Conservation (phyloP, 2,888 invertebrate genomes). For the Ochropleura plecta region DNA sequence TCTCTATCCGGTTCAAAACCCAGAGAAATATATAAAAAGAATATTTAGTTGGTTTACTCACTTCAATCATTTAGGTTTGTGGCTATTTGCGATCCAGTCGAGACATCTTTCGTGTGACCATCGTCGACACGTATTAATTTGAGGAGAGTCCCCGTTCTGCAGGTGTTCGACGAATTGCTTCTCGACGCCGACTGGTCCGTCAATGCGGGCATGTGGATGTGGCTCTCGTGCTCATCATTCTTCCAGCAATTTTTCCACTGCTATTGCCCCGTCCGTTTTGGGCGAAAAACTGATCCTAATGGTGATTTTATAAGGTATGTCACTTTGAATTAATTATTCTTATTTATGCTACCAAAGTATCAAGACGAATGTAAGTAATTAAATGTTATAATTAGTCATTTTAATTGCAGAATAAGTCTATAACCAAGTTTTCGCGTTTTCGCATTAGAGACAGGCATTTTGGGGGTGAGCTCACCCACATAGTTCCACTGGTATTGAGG, state of each 20-base stretch:
- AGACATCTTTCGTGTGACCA: constrained; percentile 22
- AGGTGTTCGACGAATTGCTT: constrained; percentile 96
- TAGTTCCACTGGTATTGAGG: too few species aligned
- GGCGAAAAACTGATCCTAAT: constrained; percentile 95
- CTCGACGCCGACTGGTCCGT: constrained; percentile 97
- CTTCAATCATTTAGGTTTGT: constrained; percentile 10
- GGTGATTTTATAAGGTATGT: constrained; percentile 95
- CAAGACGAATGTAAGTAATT: constrained; percentile 19
- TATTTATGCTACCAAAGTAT: constrained; percentile 4
- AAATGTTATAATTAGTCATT: constrained; percentile 19
- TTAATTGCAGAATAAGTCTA: constrained; percentile 32
- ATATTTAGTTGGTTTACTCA: background rate
- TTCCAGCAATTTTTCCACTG: constrained; percentile 97
- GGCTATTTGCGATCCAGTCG: constrained; percentile 9
- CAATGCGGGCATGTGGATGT: constrained; percentile 97
- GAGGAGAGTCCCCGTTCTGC: constrained; percentile 54
- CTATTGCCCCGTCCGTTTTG: constrained; percentile 95
- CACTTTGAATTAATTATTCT: background rate
- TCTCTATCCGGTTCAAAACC: background rate
- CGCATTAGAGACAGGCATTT: background rate
- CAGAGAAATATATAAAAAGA: background rate
- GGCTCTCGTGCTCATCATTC: constrained; percentile 96
- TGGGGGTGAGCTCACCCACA: too few species aligned
- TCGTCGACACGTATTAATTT: constrained; percentile 52
- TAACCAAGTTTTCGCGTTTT: constrained; percentile 16